Conservation (phyloP, 2,113 vertebrate genomes). For the Scolopax mira region DNA sequence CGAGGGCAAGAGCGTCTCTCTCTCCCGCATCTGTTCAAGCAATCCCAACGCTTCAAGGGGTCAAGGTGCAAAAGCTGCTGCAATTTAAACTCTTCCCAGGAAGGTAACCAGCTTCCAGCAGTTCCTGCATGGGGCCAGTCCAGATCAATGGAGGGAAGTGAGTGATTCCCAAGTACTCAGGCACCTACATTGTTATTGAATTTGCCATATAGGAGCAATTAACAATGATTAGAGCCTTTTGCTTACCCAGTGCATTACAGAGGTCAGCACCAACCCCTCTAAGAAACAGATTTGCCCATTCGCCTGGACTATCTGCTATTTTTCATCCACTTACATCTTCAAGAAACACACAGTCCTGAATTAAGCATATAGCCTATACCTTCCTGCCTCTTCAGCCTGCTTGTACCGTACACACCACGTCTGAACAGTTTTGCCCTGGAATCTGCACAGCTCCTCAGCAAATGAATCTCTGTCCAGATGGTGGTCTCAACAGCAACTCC, state of each 20-base stretch:
- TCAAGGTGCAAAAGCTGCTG: background rate
- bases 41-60: background rate
- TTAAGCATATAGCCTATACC: background rate
- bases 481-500: constrained; percentile 63
- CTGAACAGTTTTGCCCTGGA: background rate
- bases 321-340: background rate
- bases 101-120: background rate
- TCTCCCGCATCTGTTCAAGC: background rate
- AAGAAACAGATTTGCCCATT: background rate
- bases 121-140: background rate
- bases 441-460: background rate
- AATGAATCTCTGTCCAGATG: constrained; percentile 70
- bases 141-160: background rate
- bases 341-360: background rate
- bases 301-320: background rate
- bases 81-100: background rate
- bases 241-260: background rate
- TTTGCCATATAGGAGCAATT: background rate
- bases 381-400: background rate
- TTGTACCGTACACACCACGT: background rate
- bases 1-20: background rate
- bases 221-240: background rate
- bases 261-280: background rate
- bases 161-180: background rate
- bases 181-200: background rate